Evolutionary conservation across 2,888 invertebrate genomes (phyloP).

Genomic region (Rambutsinella grinnellia): DNA sequence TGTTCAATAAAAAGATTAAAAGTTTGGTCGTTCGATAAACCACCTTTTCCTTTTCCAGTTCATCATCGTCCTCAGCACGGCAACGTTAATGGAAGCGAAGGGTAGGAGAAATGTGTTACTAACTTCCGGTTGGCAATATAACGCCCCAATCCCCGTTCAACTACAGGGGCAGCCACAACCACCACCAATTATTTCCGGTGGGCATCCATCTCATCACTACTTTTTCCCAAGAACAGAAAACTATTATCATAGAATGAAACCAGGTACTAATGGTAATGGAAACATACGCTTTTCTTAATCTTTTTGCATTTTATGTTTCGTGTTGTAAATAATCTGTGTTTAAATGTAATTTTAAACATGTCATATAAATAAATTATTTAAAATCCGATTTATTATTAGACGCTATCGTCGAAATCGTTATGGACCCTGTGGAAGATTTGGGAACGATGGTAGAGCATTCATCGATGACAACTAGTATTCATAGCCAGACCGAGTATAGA

Average conservation of each 20-base stretch:
- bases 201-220: constrained; percentile 57
- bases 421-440: constrained; percentile 60
- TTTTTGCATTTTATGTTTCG: constrained; percentile 35
- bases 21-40: neutral
- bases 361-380: too few species aligned
- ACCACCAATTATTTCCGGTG: constrained; percentile 33
- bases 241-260: constrained; percentile 65
- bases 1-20: too few species aligned
- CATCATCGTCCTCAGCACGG: constrained; percentile 7
- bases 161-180: constrained; percentile 47
- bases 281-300: constrained; percentile 41
- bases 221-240: constrained; percentile 64
- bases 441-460: constrained; percentile 65
- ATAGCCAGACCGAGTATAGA: constrained; percentile 65
- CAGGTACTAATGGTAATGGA: constrained; percentile 59
- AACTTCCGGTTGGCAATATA: constrained; percentile 38
- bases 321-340: constrained; percentile 43
- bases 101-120: constrained; percentile 29
- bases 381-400: constrained; percentile 41
- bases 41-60: neutral
- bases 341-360: too few species aligned
- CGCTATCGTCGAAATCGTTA: constrained; percentile 64
- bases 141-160: neutral
- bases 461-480: constrained; percentile 64
- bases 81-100: constrained; percentile 10